Evolutionary conservation across 2,888 invertebrate genomes (phyloP), one percentile per base, ranked within the genome.

Genomic region (Vesta saturnalis): DNA sequence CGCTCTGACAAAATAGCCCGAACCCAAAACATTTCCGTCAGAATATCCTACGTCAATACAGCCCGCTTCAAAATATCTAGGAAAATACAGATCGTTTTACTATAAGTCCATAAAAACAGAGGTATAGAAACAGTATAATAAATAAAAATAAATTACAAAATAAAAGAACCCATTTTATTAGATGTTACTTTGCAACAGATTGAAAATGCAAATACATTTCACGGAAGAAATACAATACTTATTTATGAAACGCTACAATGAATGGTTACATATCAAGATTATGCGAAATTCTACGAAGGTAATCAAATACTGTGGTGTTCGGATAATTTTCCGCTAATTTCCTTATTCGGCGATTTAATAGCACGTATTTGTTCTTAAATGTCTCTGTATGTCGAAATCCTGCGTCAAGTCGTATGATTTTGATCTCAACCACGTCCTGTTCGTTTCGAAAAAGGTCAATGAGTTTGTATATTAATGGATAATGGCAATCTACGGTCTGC

Each of bases 201-300:
- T 43, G 43, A 43, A 43, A 43, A 43, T 43, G 14, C 43, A 43
- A 43, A 43, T 43, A 43, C 43, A 43, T 43, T 43, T 43, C 14
- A 12, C 43, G 5, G 10, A 43, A 43, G 14, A 43, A 43, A 43
- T 43, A 43, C 43, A 43, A 43, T 43, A 43, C 8, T 5, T 43
- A n/a, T n/a, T n/a, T 43, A 30, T 6, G 10, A 30, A 30, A 43
- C 43, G 43, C 14, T 43, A 43, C 43, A 43, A 23, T 23, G 23
- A 23, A 23, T 23, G 23, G 23, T 23, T 43, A 43, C n/a, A 43
- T 43, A 43, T 30, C 10, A 10, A 43, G 43, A 12, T 43, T 43
- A 43, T 43, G 14, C 8, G 43, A 43, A 43, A 43, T 43, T 43
- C 43, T 12, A 43, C 43, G 43, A 43, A 43, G 43, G 43, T 43